These are phyloP conservation scores for Acanthopleura granulata DNA, from an alignment of 2,888 invertebrate species.

Conservation along the genomic window DNA sequence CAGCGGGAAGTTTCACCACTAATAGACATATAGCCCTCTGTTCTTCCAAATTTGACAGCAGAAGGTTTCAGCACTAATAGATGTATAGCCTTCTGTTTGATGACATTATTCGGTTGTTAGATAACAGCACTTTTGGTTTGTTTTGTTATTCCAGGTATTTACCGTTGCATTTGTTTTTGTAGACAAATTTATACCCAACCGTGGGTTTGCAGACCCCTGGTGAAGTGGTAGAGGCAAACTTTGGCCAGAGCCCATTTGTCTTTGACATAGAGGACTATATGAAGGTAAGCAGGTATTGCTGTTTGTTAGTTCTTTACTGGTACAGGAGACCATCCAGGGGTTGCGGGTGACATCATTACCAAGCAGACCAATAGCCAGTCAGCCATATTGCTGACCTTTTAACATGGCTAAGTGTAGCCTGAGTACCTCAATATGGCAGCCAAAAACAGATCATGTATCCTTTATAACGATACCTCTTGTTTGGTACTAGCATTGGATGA, in stretches of 20 bases:
- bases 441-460: no score
- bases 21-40: no score
- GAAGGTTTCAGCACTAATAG: no score
- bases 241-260: conserved; percentile 96
- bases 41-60: no score
- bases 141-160: background rate
- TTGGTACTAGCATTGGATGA: background rate
- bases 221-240: conserved; percentile 98
- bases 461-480: no score
- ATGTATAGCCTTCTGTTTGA: no score
- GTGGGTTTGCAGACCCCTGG: conserved; percentile 99
- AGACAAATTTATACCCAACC: conserved; percentile 97
- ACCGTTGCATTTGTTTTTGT: conserved; percentile 37
- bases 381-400: background rate
- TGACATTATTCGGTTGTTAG: no score
- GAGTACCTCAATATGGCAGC: no score
- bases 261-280: conserved; percentile 99
- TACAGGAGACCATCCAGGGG: no score
- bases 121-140: background rate
- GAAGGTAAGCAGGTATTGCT: conserved; percentile 71
- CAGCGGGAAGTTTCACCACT: no score
- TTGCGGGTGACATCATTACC: no score
- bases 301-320: background rate
- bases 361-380: background rate
- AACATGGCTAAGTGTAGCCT: no score